Percentiles rank a stretch among this genome's conserved stretches.
phyloP scores from a whole-genome alignment of 2,113 vertebrate species.

The Alectura lathami region DNA sequence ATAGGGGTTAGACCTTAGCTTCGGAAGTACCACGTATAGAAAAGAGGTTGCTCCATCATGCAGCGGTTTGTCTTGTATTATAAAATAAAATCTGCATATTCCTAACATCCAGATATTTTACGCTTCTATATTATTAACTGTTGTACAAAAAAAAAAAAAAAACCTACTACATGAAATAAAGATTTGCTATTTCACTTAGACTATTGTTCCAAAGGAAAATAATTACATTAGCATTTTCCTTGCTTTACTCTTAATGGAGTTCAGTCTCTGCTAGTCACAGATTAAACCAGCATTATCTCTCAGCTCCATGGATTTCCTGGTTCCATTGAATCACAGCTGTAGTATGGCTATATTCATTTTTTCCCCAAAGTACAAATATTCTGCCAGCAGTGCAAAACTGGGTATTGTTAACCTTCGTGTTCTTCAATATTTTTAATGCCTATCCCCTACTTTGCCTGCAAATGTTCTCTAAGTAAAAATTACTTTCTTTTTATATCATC shows the following conservation, averaged over 20 bases:
- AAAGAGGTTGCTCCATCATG: neutral
- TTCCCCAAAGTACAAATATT: neutral
- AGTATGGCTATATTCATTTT: neutral
- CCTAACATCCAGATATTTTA: neutral
- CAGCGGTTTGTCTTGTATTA: neutral
- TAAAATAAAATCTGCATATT: neutral
- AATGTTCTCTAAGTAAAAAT: slow-evolving; percentile 37
- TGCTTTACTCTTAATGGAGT: slow-evolving; percentile 15
- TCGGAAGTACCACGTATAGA: neutral
- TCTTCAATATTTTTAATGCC: neutral
- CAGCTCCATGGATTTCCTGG: neutral
- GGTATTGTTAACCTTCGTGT: neutral
- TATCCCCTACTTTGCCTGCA: neutral
- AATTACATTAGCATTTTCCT: slow-evolving; percentile 43
- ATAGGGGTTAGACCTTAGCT: neutral
- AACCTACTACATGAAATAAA: neutral
- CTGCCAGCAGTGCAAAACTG: neutral
- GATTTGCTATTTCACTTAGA: neutral
- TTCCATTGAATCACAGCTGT: neutral
- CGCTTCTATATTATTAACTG: neutral
- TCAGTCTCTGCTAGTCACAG: neutral
- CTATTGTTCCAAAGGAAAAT: slow-evolving; percentile 18
- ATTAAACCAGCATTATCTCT: neutral
- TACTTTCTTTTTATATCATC: neutral
- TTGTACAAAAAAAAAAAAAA: neutral